A percentile compares a stretch with the other conserved stretches of the same genome.
These are phyloP conservation scores for Ornithoptera priamus DNA, from an alignment of 2,888 invertebrate species.

Conservation along the genomic window DNA sequence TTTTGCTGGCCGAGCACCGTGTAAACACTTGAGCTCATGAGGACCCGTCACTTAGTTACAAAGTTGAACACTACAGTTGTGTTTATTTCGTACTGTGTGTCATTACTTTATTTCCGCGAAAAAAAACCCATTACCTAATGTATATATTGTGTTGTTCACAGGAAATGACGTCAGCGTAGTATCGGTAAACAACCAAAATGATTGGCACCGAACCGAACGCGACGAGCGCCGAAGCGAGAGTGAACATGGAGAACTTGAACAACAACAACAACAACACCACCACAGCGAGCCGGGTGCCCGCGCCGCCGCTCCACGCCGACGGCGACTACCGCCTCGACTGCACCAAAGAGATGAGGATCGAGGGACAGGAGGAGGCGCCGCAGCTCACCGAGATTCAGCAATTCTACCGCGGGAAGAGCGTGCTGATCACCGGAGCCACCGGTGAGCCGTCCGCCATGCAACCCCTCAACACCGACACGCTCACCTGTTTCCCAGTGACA, in stretches of 20 bases:
- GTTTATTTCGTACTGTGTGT: too few species aligned
- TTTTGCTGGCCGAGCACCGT: too few species aligned
- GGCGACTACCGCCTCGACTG: constrained; percentile 34
- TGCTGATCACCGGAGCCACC: constrained; percentile 82
- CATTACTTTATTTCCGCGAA: too few species aligned
- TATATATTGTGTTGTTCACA: constrained; percentile 16
- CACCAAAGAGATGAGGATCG: constrained; percentile 38
- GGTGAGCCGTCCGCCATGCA: constrained; percentile 53
- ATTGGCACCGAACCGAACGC: constrained; percentile 31
- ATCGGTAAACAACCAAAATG: constrained; percentile 39
- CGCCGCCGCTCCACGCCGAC: constrained; percentile 11
- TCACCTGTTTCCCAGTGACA: too few species aligned
- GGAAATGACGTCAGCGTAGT: constrained; percentile 23
- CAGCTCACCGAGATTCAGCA: constrained; percentile 69
- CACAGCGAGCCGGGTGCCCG: background rate
- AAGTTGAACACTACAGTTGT: too few species aligned
- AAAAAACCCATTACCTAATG: background rate
- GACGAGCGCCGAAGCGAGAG: constrained; percentile 8
- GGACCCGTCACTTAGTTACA: too few species aligned
- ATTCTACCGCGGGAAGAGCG: constrained; percentile 80
- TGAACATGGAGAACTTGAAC: constrained; percentile 32
- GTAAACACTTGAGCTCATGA: too few species aligned
- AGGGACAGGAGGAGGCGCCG: constrained; percentile 44
- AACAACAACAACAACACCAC: constrained; percentile 20
- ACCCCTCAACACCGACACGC: too few species aligned